A percentile compares a stretch with the other conserved stretches of the same genome.
Evolutionary conservation across 2,888 invertebrate species (phyloP).

Genomic region (Papilio protenor): DNA sequence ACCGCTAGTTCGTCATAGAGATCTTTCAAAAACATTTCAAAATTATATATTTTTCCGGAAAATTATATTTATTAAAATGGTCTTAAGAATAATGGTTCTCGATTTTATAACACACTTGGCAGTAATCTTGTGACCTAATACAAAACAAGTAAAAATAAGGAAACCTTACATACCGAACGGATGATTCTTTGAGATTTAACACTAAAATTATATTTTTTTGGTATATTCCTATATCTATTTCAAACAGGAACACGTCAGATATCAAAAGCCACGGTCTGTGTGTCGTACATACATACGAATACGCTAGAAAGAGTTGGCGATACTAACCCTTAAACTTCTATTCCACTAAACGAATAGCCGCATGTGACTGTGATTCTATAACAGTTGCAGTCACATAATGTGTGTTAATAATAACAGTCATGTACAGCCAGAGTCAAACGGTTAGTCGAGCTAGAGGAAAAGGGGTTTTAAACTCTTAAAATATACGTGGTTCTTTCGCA

Average conservation of each 20-base stretch:
- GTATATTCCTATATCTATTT: constrained; percentile 38
- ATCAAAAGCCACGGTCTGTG: constrained; percentile 38
- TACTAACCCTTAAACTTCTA: background rate
- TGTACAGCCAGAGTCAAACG: too few relatives aligned
- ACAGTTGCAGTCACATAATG: background rate
- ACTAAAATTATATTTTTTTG: background rate
- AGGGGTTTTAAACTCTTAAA: constrained; percentile 58
- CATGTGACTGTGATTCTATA: background rate
- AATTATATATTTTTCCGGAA: too few relatives aligned
- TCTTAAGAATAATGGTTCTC: too few relatives aligned
- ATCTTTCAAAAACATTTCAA: too few relatives aligned
- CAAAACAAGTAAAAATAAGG: too few relatives aligned
- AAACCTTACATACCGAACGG: too few relatives aligned
- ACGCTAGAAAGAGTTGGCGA: constrained; percentile 56
- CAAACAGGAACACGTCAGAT: constrained; percentile 28
- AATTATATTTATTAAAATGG: too few relatives aligned
- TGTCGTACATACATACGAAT: constrained; percentile 48
- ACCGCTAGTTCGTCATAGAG: too few relatives aligned
- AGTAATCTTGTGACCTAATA: too few relatives aligned
- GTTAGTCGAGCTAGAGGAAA: background rate
- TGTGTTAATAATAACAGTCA: too few relatives aligned
- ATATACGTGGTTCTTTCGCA: constrained; percentile 71
- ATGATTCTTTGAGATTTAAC: background rate
- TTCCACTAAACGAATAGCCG: background rate
- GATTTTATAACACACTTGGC: too few relatives aligned